phyloP scores from a whole-genome alignment of 2,888 invertebrate genomes.

The Dioctria linearis region DNA sequence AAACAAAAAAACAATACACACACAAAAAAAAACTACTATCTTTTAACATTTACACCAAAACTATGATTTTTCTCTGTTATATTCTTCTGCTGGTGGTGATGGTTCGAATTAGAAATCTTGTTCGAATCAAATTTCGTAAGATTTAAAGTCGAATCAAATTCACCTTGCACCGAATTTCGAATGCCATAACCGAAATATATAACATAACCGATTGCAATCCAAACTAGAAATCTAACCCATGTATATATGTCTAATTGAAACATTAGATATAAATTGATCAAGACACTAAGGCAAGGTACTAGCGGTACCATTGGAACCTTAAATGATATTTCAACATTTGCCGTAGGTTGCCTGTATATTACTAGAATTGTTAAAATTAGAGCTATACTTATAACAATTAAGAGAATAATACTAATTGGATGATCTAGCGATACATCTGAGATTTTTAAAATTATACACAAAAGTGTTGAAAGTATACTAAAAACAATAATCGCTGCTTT shows the following conservation, averaged over 20 bases:
- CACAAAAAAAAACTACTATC: not conserved
- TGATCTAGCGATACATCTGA: conserved; percentile 63
- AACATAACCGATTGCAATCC: conserved; percentile 87
- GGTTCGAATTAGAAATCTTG: not conserved
- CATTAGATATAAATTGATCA: conserved; percentile 93
- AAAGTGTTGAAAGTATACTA: conserved; percentile 71
- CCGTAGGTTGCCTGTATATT: conserved; percentile 81
- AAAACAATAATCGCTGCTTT: conserved; percentile 76
- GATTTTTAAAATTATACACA: conserved; percentile 64
- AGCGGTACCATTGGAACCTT: conserved; percentile 89
- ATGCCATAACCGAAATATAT: conserved; percentile 93
- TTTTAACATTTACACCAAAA: not conserved
- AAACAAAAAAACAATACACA: not conserved
- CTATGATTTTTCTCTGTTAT: conserved; percentile 15
- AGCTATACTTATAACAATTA: conserved; percentile 71
- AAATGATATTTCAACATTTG: conserved; percentile 77
- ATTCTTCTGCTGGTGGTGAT: conserved; percentile 46
- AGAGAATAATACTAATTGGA: conserved; percentile 61
- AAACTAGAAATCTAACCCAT: conserved; percentile 90
- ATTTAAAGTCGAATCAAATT: conserved; percentile 57
- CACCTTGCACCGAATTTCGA: conserved; percentile 79
- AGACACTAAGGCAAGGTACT: conserved; percentile 86
- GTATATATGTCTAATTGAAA: conserved; percentile 87
- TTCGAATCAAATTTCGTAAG: conserved; percentile 24
- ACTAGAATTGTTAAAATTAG: conserved; percentile 75